phyloP scores from a whole-genome alignment of 1,140 invertebrate species.

The Stratiolaelaps scimitus region DNA sequence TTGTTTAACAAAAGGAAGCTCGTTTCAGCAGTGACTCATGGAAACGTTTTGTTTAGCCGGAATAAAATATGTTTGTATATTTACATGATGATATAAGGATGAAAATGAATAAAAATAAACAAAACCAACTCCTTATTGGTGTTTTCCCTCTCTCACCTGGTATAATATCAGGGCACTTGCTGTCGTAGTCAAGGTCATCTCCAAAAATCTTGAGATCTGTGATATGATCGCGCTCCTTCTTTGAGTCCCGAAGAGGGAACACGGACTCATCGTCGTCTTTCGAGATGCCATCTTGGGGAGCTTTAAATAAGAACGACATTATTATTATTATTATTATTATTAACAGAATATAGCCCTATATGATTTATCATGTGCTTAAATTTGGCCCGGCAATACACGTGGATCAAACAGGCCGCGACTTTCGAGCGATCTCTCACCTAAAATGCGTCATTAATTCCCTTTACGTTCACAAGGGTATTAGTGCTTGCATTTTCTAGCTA shows the following conservation, averaged over 20 bases:
- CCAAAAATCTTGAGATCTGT: constrained; percentile 28
- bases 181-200: constrained; percentile 18
- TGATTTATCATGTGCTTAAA: too few relatives aligned
- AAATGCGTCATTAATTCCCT: not conserved
- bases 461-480: not conserved
- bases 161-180: constrained; percentile 12
- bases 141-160: not conserved
- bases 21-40: too few relatives aligned
- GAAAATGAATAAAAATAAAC: too few relatives aligned
- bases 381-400: too few relatives aligned
- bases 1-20: too few relatives aligned
- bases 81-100: not conserved
- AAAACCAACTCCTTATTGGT: too few relatives aligned
- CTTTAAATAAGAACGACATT: not conserved
- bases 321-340: too few relatives aligned
- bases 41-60: not conserved
- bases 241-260: not conserved
- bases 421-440: too few relatives aligned
- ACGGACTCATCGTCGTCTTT: constrained; percentile 27
- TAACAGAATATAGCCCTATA: too few relatives aligned
- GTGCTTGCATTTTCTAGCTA: not conserved
- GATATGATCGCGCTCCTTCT: not conserved
- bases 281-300: not conserved
- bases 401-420: too few relatives aligned
- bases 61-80: not conserved